Conservation (phyloP, 2,113 vertebrate species). For the Epinephelus lanceolatus region DNA sequence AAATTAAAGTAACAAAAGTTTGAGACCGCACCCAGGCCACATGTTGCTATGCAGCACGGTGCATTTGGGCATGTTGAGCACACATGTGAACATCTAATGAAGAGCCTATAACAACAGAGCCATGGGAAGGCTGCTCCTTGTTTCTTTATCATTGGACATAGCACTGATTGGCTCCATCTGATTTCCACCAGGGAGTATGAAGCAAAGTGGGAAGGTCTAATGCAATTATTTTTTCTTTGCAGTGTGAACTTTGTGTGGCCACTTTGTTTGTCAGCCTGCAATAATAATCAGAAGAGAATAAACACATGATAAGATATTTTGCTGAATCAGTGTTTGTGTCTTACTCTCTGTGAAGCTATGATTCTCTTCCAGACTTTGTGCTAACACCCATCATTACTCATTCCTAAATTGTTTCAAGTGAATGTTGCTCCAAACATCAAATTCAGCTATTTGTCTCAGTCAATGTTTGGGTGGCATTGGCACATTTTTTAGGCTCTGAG, state of each 20-base stretch:
- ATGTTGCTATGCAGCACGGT: conserved; percentile 56
- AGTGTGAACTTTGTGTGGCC: conserved; percentile 11
- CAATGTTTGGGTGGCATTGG: not conserved
- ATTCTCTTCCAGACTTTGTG: not conserved
- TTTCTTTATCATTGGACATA: conserved; percentile 23
- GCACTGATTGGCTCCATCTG: conserved; percentile 48
- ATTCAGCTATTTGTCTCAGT: not conserved
- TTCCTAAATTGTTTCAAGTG: not conserved
- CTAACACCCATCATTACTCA: not conserved
- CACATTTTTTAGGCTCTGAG: not conserved
- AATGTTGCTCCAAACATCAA: not conserved
- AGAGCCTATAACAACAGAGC: conserved; percentile 43
- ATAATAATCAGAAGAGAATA: not conserved
- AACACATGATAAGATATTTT: not conserved
- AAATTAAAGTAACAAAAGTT: conserved; percentile 43
- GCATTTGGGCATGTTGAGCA: conserved; percentile 62
- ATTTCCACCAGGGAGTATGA: conserved; percentile 13
- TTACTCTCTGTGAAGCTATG: not conserved
- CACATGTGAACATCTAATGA: conserved; percentile 68
- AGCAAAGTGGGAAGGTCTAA: conserved; percentile 1
- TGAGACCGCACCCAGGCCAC: conserved; percentile 43
- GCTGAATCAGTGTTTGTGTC: not conserved
- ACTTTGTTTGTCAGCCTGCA: not conserved
- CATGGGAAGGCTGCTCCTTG: conserved; percentile 26
- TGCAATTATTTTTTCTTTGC: not conserved